phyloP scores from a whole-genome alignment of 2,113 vertebrate species.

The Misgurnus mizolepis region DNA sequence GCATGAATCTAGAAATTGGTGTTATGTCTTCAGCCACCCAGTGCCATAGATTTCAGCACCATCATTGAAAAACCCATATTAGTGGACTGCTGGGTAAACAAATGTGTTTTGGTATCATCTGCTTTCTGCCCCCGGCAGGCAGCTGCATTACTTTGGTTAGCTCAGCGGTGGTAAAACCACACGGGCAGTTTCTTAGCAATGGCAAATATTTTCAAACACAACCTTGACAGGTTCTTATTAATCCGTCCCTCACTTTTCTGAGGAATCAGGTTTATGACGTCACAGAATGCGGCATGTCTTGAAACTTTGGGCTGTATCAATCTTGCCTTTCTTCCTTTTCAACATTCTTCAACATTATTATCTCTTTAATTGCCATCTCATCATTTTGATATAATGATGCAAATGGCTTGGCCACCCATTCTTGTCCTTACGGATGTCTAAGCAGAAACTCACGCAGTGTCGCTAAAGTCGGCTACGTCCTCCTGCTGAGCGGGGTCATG shows the following conservation, averaged over 20 bases:
- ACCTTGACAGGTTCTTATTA: neutral
- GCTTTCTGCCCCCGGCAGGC: slow-evolving; percentile 18
- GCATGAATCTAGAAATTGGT: too few relatives aligned
- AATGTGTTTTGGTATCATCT: slow-evolving; percentile 25
- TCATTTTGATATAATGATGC: neutral
- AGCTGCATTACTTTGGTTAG: neutral
- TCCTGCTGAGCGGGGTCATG: slow-evolving; percentile 39
- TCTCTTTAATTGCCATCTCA: neutral
- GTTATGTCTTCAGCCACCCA: too few relatives aligned
- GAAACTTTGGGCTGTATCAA: neutral
- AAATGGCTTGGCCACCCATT: neutral
- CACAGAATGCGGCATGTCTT: neutral
- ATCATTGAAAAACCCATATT: neutral
- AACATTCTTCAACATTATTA: neutral
- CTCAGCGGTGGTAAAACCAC: slow-evolving; percentile 23
- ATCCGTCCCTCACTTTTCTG: neutral
- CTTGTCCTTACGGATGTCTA: neutral
- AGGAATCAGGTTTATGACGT: slow-evolving; percentile 8
- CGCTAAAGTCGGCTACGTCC: slow-evolving; percentile 56
- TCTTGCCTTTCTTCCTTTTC: neutral
- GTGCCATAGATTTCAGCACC: too few relatives aligned
- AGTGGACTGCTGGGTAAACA: neutral
- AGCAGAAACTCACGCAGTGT: slow-evolving; percentile 11
- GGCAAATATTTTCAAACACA: neutral
- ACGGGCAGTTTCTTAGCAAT: slow-evolving; percentile 8